Evolutionary conservation across 2,113 vertebrate species (phyloP).

Genomic region (Elgaria multicarinata): DNA sequence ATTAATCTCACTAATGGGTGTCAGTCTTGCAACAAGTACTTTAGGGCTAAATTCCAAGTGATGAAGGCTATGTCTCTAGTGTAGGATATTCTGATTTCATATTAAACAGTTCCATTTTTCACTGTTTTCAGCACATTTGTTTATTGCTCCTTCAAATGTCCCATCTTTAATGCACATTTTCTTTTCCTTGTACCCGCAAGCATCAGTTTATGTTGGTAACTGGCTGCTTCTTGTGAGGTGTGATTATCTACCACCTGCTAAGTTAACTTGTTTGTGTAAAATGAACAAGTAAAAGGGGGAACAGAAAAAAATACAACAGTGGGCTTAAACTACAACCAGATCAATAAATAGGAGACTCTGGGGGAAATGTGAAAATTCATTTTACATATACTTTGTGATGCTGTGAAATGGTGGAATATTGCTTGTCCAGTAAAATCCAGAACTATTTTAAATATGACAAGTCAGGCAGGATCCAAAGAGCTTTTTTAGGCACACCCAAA

Average conservation of each 20-base stretch:
- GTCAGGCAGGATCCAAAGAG: not conserved
- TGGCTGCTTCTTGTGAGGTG: not conserved
- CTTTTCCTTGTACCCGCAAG: not conserved
- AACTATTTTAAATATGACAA: not conserved
- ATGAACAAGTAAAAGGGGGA: not conserved
- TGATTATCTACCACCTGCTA: not conserved
- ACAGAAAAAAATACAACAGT: not conserved
- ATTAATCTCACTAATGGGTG: conserved; percentile 56
- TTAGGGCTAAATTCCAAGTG: conserved; percentile 29
- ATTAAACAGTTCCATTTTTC: not conserved
- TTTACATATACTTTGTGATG: not conserved
- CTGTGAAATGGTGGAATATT: not conserved
- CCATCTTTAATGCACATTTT: not conserved
- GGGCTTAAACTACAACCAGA: not conserved
- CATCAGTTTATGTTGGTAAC: not conserved
- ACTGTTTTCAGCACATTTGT: not conserved
- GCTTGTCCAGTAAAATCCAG: not conserved
- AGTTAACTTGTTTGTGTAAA: not conserved
- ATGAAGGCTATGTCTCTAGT: not conserved
- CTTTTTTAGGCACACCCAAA: too few species aligned
- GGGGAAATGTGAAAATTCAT: too few species aligned
- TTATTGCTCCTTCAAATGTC: not conserved
- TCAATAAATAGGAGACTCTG: not conserved
- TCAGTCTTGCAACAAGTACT: conserved; percentile 47
- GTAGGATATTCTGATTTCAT: not conserved